A percentile compares a stretch with the other conserved stretches of the same genome.
Conservation (phyloP, 2,888 invertebrate species). For the Cerastoderma edule region DNA sequence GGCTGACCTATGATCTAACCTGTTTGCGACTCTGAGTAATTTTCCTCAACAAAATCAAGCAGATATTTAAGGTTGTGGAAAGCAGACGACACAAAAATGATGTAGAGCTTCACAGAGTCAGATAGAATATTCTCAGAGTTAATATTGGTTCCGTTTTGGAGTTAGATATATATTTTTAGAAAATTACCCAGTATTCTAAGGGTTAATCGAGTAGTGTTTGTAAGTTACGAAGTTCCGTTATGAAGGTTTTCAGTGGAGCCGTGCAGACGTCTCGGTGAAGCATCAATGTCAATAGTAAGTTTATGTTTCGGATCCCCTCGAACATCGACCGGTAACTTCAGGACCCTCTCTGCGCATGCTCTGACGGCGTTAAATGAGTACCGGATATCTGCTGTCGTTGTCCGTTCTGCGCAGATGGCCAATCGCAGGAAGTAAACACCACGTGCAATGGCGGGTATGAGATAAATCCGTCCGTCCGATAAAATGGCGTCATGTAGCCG, state of each 20-base stretch:
- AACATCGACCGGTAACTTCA: constrained; percentile 11
- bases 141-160: too few species aligned
- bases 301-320: constrained; percentile 35
- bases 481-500: constrained; percentile 58
- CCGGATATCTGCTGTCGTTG: constrained; percentile 58
- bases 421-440: constrained; percentile 64
- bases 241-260: constrained; percentile 13
- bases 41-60: too few species aligned
- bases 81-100: too few species aligned
- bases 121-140: too few species aligned
- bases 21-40: too few species aligned
- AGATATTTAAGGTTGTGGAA: too few species aligned
- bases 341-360: constrained; percentile 51
- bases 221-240: background rate
- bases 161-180: too few species aligned
- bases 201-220: background rate
- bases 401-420: constrained; percentile 63
- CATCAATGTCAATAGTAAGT: constrained; percentile 53
- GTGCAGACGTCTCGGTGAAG: constrained; percentile 41
- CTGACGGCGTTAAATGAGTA: constrained; percentile 59
- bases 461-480: constrained; percentile 59
- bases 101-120: too few species aligned
- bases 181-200: too few species aligned
- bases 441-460: constrained; percentile 63
- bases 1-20: too few species aligned